Evolutionary conservation across 1,140 invertebrate genomes (phyloP).

Genomic region (Zaprionus davidi): DNA sequence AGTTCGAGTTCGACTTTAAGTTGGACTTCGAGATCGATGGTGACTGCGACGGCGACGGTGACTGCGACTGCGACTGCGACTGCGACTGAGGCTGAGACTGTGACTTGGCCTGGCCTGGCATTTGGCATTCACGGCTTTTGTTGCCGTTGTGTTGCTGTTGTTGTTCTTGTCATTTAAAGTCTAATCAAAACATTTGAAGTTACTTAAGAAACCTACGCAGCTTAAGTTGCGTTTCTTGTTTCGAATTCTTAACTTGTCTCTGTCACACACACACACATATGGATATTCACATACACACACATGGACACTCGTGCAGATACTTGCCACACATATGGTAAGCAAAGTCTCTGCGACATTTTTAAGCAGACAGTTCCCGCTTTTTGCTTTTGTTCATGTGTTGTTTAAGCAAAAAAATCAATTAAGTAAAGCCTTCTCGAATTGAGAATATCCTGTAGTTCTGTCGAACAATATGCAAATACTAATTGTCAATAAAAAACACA

Average conservation of each 20-base stretch:
- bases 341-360: constrained; percentile 43
- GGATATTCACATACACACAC: not conserved
- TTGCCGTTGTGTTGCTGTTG: constrained; percentile 35
- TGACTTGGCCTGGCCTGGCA: constrained; percentile 41
- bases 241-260: constrained; percentile 75
- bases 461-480: not conserved
- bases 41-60: not conserved
- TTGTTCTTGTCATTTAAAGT: constrained; percentile 76
- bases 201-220: constrained; percentile 81
- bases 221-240: constrained; percentile 82
- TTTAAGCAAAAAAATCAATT: not conserved
- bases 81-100: constrained; percentile 24
- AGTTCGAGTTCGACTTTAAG: constrained; percentile 30
- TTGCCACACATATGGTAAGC: constrained; percentile 13
- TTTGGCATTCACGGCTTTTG: constrained; percentile 53
- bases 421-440: not conserved
- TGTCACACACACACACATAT: constrained; percentile 36
- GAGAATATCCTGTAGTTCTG: not conserved
- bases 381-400: constrained; percentile 36
- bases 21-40: constrained; percentile 36
- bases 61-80: constrained; percentile 4
- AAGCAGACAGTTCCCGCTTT: constrained; percentile 20
- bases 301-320: not conserved
- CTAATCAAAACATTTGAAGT: constrained; percentile 82
- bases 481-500: too few species aligned